A percentile compares a stretch with the other conserved stretches of the same genome.
Evolutionary conservation across 2,113 vertebrate species (phyloP).

Genomic region (Semicossyphus pulcher): DNA sequence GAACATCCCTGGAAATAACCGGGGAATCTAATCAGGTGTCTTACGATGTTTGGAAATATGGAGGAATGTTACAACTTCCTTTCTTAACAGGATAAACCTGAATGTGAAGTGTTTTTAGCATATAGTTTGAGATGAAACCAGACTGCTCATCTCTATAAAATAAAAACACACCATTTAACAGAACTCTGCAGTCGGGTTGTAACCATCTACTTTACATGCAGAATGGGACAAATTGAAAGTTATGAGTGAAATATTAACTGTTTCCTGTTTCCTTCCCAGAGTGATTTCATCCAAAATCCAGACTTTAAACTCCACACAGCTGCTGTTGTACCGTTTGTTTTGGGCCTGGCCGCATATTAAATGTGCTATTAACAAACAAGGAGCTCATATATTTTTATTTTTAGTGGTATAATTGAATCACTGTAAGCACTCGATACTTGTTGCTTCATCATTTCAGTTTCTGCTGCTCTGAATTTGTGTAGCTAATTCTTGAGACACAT

Average conservation of each 20-base stretch:
- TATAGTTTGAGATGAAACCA: neutral
- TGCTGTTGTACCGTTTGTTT: neutral
- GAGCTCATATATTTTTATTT: no score
- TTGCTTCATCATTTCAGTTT: no score
- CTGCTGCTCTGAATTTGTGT: no score
- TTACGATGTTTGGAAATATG: neutral
- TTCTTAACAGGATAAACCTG: neutral
- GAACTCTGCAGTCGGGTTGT: neutral
- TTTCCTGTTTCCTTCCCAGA: neutral
- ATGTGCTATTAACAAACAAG: no score
- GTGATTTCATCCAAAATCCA: neutral
- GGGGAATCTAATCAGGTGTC: neutral
- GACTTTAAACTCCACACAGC: neutral
- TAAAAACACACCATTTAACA: no score
- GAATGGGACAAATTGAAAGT: neutral
- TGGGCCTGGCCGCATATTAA: no score
- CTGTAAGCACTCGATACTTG: no score
- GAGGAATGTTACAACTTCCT: neutral
- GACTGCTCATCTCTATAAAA: neutral
- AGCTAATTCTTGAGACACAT: no score
- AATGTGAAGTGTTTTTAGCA: neutral
- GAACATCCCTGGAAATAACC: constrained; percentile 20
- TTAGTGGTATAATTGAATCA: no score
- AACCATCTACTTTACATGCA: neutral
- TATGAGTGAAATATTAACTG: neutral